These are phyloP conservation scores for Araneus ventricosus DNA, from an alignment of 1,140 invertebrate species.

Conservation along the genomic window DNA sequence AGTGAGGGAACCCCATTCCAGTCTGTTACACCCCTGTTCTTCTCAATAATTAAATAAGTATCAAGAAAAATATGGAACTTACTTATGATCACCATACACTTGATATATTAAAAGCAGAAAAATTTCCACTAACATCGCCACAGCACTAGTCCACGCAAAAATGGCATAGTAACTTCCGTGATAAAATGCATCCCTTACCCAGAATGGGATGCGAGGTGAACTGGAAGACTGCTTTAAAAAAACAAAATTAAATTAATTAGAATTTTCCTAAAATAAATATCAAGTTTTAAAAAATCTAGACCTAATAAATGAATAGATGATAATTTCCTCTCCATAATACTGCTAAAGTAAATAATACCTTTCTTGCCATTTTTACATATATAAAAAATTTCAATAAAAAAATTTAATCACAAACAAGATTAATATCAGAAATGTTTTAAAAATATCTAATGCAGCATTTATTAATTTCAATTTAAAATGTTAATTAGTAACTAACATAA, in stretches of 20 bases:
- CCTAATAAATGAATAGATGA: neutral
- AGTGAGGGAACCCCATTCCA: too few relatives aligned
- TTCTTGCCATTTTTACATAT: neutral
- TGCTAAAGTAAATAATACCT: too few relatives aligned
- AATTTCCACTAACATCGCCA: constrained; percentile 81
- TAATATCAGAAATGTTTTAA: neutral
- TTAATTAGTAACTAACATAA: too few relatives aligned
- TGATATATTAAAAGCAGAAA: constrained; percentile 80
- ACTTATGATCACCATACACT: constrained; percentile 78
- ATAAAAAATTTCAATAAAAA: neutral
- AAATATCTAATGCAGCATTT: too few relatives aligned
- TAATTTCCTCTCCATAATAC: too few relatives aligned
- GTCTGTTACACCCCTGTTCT: too few relatives aligned
- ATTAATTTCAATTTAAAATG: too few relatives aligned
- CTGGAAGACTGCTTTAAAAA: neutral
- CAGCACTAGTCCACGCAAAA: constrained; percentile 85
- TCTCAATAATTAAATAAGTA: constrained; percentile 77
- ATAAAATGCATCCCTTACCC: constrained; percentile 83
- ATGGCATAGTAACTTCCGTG: constrained; percentile 85
- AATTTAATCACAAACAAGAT: neutral
- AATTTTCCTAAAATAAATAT: neutral
- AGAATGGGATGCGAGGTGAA: constrained; percentile 75
- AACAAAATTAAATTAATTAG: neutral
- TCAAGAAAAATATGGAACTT: constrained; percentile 50
- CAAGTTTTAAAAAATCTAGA: neutral